Evolutionary conservation across 2,113 vertebrate genomes (phyloP).

Genomic region (Anguilla rostrata): DNA sequence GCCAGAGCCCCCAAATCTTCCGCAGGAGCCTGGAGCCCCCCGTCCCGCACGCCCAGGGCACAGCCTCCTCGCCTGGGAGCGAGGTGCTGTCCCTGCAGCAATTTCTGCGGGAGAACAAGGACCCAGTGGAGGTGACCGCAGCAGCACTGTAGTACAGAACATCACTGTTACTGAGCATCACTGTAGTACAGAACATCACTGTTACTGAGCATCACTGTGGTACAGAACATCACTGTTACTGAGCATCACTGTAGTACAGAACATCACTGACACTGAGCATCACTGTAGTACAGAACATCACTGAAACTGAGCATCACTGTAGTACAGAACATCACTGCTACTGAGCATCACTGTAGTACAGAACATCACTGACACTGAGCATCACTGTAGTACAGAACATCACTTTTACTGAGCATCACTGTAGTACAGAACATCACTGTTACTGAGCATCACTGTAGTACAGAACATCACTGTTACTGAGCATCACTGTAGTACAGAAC

Average conservation of each 20-base stretch:
- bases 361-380: not conserved
- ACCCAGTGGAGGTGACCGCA: slow-evolving; percentile 64
- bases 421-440: not conserved
- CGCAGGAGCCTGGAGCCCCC: slow-evolving; percentile 65
- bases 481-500: no score
- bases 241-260: not conserved
- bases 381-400: not conserved
- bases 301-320: no score
- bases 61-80: slow-evolving; percentile 73
- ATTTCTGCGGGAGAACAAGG: slow-evolving; percentile 90
- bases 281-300: no score
- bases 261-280: not conserved
- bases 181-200: no score
- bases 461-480: no score
- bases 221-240: not conserved
- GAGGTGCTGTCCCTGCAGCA: slow-evolving; percentile 90
- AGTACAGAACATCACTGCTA: no score
- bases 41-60: slow-evolving; percentile 56
- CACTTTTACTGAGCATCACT: not conserved
- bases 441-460: not conserved
- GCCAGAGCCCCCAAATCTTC: slow-evolving; percentile 80
- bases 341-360: no score
- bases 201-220: no score
- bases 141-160: not conserved
- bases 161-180: no score